phyloP scores from a whole-genome alignment of 2,113 vertebrate genomes.

The Poeciliopsis prolifica region DNA sequence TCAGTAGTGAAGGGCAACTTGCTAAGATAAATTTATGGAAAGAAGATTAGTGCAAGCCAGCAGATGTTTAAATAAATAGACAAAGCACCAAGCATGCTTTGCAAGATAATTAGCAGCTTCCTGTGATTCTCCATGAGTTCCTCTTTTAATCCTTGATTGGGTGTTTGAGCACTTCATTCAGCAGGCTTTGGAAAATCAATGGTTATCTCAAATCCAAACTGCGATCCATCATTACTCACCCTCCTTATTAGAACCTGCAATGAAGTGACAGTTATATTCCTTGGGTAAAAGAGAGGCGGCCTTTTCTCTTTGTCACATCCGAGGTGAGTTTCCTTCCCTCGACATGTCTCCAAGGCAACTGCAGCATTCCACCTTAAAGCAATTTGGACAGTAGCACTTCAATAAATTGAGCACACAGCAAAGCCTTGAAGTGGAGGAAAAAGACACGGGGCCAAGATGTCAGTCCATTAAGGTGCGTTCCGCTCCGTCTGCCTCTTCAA shows the following conservation, averaged over 20 bases:
- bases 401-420: constrained; percentile 44
- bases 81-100: neutral
- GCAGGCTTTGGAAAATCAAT: constrained; percentile 25
- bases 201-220: constrained; percentile 24
- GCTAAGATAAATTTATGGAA: no score
- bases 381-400: constrained; percentile 58
- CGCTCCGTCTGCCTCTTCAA: constrained; percentile 18
- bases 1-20: no score
- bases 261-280: constrained; percentile 36
- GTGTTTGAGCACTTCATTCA: neutral
- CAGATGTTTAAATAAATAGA: neutral
- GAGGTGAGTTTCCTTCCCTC: constrained; percentile 39
- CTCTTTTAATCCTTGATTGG: neutral
- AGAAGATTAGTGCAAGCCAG: no score
- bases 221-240: constrained; percentile 27
- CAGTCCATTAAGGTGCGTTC: constrained; percentile 27
- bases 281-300: constrained; percentile 26
- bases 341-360: constrained; percentile 67
- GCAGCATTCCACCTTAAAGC: constrained; percentile 60
- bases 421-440: constrained; percentile 18
- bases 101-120: neutral
- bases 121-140: neutral
- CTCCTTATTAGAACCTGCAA: constrained; percentile 6
- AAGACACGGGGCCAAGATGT: constrained; percentile 33
- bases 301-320: constrained; percentile 23